Conservation (phyloP, 1,140 invertebrate genomes). For the Homarus americanus region DNA sequence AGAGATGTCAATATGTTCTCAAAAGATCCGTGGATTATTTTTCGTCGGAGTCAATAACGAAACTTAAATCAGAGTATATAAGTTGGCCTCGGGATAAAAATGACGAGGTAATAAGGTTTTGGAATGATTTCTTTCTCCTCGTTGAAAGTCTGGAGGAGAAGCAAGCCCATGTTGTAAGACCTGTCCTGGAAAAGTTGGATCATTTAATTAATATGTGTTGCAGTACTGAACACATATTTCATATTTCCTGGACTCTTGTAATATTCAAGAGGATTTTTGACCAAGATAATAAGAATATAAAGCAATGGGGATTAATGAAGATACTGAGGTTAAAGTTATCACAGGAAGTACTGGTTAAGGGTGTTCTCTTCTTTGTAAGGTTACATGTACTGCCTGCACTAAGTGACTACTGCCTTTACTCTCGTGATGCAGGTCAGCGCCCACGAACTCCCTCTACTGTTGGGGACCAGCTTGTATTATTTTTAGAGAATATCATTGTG, state of each 20-base stretch:
- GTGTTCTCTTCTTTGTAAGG: slow-evolving; percentile 43
- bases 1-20: slow-evolving; percentile 59
- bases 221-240: neutral
- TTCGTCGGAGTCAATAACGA: neutral
- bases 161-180: slow-evolving; percentile 82
- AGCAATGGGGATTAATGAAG: slow-evolving; percentile 51
- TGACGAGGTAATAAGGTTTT: slow-evolving; percentile 67
- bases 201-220: slow-evolving; percentile 74
- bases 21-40: slow-evolving; percentile 39
- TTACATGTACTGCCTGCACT: slow-evolving; percentile 45
- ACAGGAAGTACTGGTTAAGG: neutral
- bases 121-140: slow-evolving; percentile 79
- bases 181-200: slow-evolving; percentile 79
- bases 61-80: slow-evolving; percentile 35
- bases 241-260: slow-evolving; percentile 55
- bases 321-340: slow-evolving; percentile 46
- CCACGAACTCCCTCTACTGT: neutral
- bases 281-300: slow-evolving; percentile 65
- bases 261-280: slow-evolving; percentile 64
- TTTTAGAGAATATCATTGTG: slow-evolving; percentile 16
- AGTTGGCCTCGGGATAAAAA: slow-evolving; percentile 65
- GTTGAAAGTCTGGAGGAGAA: slow-evolving; percentile 83
- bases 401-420: slow-evolving; percentile 63
- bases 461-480: slow-evolving; percentile 22
- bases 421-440: slow-evolving; percentile 17